Base-by-base conservation (phyloP, 2,888 invertebrate genomes). In the Lobophora halterata region DNA sequence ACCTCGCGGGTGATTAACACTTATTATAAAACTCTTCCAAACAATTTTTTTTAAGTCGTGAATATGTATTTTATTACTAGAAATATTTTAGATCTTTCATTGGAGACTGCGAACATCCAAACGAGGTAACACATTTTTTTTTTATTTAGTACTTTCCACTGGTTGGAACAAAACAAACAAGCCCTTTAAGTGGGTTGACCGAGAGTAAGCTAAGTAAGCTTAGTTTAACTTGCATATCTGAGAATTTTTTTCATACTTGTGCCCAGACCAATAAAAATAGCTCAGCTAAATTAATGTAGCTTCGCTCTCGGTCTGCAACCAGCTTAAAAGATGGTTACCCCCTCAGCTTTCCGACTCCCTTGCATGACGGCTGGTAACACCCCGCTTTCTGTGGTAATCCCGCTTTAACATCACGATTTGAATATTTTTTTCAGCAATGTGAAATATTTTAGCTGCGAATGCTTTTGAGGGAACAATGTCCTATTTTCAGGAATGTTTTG, bases 351-450 rank as follows among this genome's bases (percentile, higher is more conserved):
- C 43, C 46, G 46, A 37, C 52, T 46, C 51, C 49, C 51, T 58
- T 47, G 59, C 59, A 61, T 64, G 69, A 61, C 64, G 58, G 53
- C 46, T 51, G 51, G 56, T 60, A 64, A 63, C 62, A 40, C 52
- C 42, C 38, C 33, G 48, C 46, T 56, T 56, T 63, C 52, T 55
- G 49, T 55, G 49, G 50, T 60, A 66, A 61, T 58, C 65, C 60
- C 41, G 40, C 52, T 56, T 60, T 59, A 57, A 49, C 58, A 59
- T 52, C 35, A 46, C 46, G 52, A 48, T 59, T 57, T 54, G 56
- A 55, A 58, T 60, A 53, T 63, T 58, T 60, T 57, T 61, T 61
- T 31, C 46, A 52, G 53, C 55, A 49, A 52, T 53, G 49, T 42
- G 48, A 53, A 56, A 53, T 55, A 45, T 59, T 52, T 51, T 46